These are phyloP conservation scores for Macropodus opercularis DNA, from an alignment of 2,797 vertebrate genomes.

Conservation along the genomic window DNA sequence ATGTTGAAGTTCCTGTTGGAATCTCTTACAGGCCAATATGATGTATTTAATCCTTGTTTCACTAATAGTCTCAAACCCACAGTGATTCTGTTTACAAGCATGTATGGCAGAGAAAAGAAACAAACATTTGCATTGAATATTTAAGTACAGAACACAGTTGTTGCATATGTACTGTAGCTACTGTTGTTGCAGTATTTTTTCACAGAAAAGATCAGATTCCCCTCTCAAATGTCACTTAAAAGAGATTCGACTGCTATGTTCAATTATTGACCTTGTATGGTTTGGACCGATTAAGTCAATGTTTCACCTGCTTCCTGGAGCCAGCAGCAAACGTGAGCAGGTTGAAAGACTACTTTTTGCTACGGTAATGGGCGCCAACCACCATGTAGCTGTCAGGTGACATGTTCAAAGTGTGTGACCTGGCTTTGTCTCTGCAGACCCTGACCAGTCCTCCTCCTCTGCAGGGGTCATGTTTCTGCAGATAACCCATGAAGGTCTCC, in stretches of 20 bases:
- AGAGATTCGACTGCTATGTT: not conserved
- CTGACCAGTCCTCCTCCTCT: conserved; percentile 84
- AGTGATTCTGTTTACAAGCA: not conserved
- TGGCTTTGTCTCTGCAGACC: conserved; percentile 81
- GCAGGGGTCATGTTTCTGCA: conserved; percentile 97
- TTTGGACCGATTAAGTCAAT: conserved; percentile 17
- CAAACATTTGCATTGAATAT: not conserved
- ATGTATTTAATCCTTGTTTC: too few species aligned
- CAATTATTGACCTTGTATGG: conserved; percentile 1
- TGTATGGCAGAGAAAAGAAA: not conserved
- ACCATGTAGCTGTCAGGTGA: conserved; percentile 94
- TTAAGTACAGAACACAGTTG: too few species aligned
- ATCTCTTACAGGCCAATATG: not conserved
- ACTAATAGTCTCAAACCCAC: not conserved
- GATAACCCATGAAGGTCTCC: conserved; percentile 93
- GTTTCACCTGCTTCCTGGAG: conserved; percentile 3
- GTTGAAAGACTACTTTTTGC: conserved; percentile 80
- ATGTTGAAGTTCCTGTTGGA: not conserved
- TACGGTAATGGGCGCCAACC: conserved; percentile 88
- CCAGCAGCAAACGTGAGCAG: not conserved
- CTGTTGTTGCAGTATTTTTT: too few species aligned
- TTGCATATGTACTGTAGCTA: not conserved
- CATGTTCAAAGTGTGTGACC: conserved; percentile 81
- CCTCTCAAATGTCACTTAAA: conserved; percentile 17
- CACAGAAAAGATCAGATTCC: not conserved